These are phyloP conservation scores for Drosophila pullipes DNA, from an alignment of 2,888 invertebrate genomes.

Conservation along the genomic window DNA sequence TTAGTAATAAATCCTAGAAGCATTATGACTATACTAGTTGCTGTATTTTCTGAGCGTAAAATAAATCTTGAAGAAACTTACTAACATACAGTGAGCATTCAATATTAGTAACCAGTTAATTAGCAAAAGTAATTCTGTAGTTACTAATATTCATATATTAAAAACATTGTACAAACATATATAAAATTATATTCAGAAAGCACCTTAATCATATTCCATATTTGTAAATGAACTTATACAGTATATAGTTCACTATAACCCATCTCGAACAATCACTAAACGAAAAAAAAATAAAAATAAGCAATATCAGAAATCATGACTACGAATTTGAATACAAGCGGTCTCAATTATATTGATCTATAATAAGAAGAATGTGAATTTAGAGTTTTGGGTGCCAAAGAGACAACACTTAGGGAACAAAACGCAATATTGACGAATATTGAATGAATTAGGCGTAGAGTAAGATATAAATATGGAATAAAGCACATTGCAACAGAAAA, in stretches of 20 bases:
- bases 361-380: not conserved
- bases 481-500: constrained; percentile 40
- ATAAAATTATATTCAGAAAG: not conserved
- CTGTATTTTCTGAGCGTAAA: constrained; percentile 16
- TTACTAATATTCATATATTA: not conserved
- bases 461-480: constrained; percentile 9
- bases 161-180: not conserved
- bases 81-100: constrained; percentile 21
- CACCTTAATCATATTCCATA: not conserved
- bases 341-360: constrained; percentile 1
- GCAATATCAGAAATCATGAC: constrained; percentile 8
- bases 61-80: not conserved
- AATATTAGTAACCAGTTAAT: not conserved
- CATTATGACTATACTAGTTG: not conserved
- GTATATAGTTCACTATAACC: not conserved
- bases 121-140: not conserved
- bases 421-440: constrained; percentile 25
- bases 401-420: constrained; percentile 12
- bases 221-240: not conserved
- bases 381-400: constrained; percentile 10
- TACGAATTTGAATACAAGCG: constrained; percentile 31
- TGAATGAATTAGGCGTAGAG: not conserved
- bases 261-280: constrained; percentile 8
- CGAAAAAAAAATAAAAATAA: not conserved
- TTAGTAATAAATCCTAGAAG: not conserved